These are phyloP conservation scores for Coboldia fuscipes DNA, from an alignment of 1,140 invertebrate species.

Conservation along the genomic window DNA sequence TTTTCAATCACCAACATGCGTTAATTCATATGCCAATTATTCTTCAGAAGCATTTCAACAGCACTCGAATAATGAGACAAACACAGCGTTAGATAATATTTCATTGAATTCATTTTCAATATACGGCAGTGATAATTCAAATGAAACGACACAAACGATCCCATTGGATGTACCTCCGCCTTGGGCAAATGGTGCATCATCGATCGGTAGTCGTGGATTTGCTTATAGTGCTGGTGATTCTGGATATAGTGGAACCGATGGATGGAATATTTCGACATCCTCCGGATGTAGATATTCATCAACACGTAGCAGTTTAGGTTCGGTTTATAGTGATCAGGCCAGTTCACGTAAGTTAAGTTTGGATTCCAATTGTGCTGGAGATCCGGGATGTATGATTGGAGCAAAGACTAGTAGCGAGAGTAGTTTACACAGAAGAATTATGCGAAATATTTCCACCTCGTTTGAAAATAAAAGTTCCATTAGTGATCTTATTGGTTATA, in stretches of 20 bases:
- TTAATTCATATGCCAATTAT: conserved; percentile 1
- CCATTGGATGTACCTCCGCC: conserved; percentile 12
- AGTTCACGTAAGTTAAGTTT: conserved; percentile 16
- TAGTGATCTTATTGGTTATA: conserved; percentile 18
- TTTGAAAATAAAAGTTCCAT: conserved; percentile 20
- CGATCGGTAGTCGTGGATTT: conserved; percentile 4
- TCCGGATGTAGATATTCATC: conserved; percentile 14
- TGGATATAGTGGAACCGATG: conserved; percentile 15
- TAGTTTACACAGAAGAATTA: conserved; percentile 18
- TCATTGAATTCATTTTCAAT: conserved; percentile 19
- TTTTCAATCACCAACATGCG: conserved; percentile 24
- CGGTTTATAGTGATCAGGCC: conserved; percentile 15
- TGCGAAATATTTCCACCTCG: conserved; percentile 18
- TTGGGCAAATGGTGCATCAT: conserved; percentile 2
- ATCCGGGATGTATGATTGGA: too few relatives aligned
- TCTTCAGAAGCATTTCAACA: background rate
- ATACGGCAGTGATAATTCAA: background rate
- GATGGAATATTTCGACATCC: conserved; percentile 10
- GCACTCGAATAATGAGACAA: background rate
- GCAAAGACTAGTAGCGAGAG: conserved; percentile 14
- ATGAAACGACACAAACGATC: conserved; percentile 1
- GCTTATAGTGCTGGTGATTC: conserved; percentile 19
- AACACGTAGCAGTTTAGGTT: conserved; percentile 18
- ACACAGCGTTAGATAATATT: background rate
- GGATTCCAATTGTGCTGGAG: conserved; percentile 6